Base-by-base conservation (phyloP, 2,113 vertebrate species). In the Piliocolobus tephrosceles region DNA sequence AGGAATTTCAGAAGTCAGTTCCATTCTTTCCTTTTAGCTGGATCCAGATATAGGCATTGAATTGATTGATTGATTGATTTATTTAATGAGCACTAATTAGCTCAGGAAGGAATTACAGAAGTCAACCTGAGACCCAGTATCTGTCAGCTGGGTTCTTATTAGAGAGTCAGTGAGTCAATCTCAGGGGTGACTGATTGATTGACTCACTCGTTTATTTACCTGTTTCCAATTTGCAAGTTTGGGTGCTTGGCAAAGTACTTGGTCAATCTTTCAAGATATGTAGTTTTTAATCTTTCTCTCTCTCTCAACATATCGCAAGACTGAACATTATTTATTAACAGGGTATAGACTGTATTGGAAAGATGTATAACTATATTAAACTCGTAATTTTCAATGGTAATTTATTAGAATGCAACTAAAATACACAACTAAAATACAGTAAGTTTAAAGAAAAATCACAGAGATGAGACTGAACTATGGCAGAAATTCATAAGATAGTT, bases 81-180 rank as follows among this genome's bases (percentile, higher is more conserved):
- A 61, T 27, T 93, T 91, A 96, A 83, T 52, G 38, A 76, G 1
- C 47, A 83, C 82, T 90, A 76, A 72, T 76, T 85, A 88, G 30
- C 90, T 79, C 43, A 73, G 16, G 27, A 78, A 96, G 79, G 73
- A 66, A 86, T 89, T 96, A 93, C 52, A 82, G 55, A 92, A 88
- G 86, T 43, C 82, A 73, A 22, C 57, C 52, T 57, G 94, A 94
- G 80, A 87, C 7, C 17, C 30, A 92, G 16, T 20, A 9, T 66
- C 50, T 95, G 38, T 57, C n/a, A 88, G 32, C 13, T 84, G 50
- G 50, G 47, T 84, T 87, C 84, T 92, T 83, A 73, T 68, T 70
- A 87, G 78, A 87, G 78, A 93, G 43, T 83, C 68, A 40, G 61
- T 64, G 27, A 30, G 66, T 68, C 66, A 68, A 14, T n/a, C 22